Conservation (phyloP, 2,888 invertebrate genomes). For the Drosophila stalkeri region DNA sequence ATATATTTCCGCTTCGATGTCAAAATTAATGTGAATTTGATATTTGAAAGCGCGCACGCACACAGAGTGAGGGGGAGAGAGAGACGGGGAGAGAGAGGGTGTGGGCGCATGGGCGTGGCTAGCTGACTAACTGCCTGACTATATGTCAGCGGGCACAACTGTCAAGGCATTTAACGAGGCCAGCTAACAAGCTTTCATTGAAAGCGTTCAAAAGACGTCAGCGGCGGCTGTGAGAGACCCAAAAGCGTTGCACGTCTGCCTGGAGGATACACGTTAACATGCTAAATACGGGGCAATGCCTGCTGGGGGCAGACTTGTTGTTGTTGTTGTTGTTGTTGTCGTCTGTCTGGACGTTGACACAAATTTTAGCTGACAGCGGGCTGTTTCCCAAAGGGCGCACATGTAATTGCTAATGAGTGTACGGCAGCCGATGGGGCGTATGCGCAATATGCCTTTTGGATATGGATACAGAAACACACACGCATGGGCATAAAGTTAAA, state of each 20-base stretch:
- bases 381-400: slow-evolving; percentile 17
- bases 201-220: slow-evolving; percentile 25
- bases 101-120: slow-evolving; percentile 47
- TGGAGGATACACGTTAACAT: slow-evolving; percentile 57
- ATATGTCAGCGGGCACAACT: slow-evolving; percentile 58
- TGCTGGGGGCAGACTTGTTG: slow-evolving; percentile 24
- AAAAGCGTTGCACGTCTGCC: slow-evolving; percentile 58
- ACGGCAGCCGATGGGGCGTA: slow-evolving; percentile 27
- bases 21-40: slow-evolving; percentile 80
- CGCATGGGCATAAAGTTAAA: slow-evolving; percentile 20
- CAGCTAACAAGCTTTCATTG: slow-evolving; percentile 45
- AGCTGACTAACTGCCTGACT: slow-evolving; percentile 50
- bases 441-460: slow-evolving; percentile 26
- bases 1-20: slow-evolving; percentile 80
- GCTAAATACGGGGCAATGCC: slow-evolving; percentile 55
- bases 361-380: slow-evolving; percentile 41
- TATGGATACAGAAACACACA: slow-evolving; percentile 1
- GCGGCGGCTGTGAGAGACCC: slow-evolving; percentile 10
- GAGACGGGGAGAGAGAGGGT: neutral
- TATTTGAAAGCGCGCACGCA: slow-evolving; percentile 70
- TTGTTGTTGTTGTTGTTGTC: slow-evolving; percentile 6
- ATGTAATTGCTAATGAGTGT: slow-evolving; percentile 63
- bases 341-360: slow-evolving; percentile 56
- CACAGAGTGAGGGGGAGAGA: slow-evolving; percentile 16
- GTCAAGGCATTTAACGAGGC: slow-evolving; percentile 53